Evolutionary conservation across 2,888 invertebrate genomes (phyloP).

Genomic region (Fragum sueziense): DNA sequence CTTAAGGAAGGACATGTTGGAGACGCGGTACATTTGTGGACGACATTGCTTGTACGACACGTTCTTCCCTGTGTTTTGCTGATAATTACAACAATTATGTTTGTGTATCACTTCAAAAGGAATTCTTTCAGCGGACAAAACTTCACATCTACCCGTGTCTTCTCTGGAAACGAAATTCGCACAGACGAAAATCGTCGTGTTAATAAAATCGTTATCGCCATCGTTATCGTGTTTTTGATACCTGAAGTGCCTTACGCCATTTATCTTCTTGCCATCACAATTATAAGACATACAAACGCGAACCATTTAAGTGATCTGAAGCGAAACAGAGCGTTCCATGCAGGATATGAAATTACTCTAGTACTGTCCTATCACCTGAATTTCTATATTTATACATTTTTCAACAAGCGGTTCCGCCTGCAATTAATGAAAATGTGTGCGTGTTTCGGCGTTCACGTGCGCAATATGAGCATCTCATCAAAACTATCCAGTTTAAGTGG

Average conservation of each 20-base stretch:
- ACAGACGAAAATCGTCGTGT: slow-evolving; percentile 34
- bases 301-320: background rate
- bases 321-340: slow-evolving; percentile 27
- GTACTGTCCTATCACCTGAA: slow-evolving; percentile 46
- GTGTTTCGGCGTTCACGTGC: background rate
- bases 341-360: slow-evolving; percentile 36
- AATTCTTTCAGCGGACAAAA: background rate
- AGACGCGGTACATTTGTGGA: slow-evolving; percentile 12
- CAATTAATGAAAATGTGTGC: background rate
- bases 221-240: slow-evolving; percentile 52
- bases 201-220: slow-evolving; percentile 43
- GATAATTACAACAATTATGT: slow-evolving; percentile 34
- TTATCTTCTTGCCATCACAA: background rate
- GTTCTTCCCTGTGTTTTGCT: slow-evolving; percentile 47
- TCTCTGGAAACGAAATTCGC: background rate
- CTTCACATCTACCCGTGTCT: too few relatives aligned
- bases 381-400: slow-evolving; percentile 47
- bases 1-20: background rate
- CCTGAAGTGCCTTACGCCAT: slow-evolving; percentile 57
- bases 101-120: slow-evolving; percentile 4
- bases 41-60: slow-evolving; percentile 16
- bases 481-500: background rate
- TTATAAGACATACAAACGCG: too few relatives aligned
- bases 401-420: slow-evolving; percentile 28
- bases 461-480: background rate